Conservation (phyloP, 2,797 vertebrate species). For the Huso huso region DNA sequence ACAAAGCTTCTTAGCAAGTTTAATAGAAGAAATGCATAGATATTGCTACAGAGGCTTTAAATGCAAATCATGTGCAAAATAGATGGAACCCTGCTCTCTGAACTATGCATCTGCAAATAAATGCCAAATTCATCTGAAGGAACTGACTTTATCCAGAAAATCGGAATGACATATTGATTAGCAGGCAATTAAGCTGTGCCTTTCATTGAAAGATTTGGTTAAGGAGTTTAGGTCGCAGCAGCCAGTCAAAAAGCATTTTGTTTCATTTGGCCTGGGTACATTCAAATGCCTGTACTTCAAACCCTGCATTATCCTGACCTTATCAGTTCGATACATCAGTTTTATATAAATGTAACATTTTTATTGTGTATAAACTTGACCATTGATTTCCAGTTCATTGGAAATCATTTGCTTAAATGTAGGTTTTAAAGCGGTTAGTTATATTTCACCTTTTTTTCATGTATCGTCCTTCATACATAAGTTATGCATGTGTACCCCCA, state of each 20-base stretch:
- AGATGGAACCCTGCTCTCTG: slow-evolving; percentile 1
- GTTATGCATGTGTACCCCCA: too few relatives aligned
- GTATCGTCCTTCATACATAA: too few relatives aligned
- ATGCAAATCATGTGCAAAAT: slow-evolving; percentile 19
- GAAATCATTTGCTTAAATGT: too few relatives aligned
- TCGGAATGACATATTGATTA: slow-evolving; percentile 25
- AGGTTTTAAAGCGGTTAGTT: too few relatives aligned
- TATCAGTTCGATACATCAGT: too few relatives aligned
- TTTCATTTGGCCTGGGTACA: slow-evolving; percentile 11
- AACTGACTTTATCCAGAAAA: slow-evolving; percentile 21
- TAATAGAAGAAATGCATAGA: not conserved
- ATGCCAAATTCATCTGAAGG: slow-evolving; percentile 16
- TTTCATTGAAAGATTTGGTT: slow-evolving; percentile 17
- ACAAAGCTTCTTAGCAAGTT: slow-evolving; percentile 4
- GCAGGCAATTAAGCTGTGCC: slow-evolving; percentile 24
- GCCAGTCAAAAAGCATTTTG: slow-evolving; percentile 17
- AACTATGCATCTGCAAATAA: slow-evolving; percentile 7
- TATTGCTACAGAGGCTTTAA: slow-evolving; percentile 9
- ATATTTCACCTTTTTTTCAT: too few relatives aligned
- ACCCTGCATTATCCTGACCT: too few relatives aligned
- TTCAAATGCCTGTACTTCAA: too few relatives aligned
- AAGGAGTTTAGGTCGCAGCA: slow-evolving; percentile 16
- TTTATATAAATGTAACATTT: too few relatives aligned
- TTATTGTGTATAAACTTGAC: too few relatives aligned
- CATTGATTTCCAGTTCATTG: too few relatives aligned